These are phyloP conservation scores for Parotocinclus haroldoi DNA, from an alignment of 2,797 vertebrate species.

Conservation along the genomic window DNA sequence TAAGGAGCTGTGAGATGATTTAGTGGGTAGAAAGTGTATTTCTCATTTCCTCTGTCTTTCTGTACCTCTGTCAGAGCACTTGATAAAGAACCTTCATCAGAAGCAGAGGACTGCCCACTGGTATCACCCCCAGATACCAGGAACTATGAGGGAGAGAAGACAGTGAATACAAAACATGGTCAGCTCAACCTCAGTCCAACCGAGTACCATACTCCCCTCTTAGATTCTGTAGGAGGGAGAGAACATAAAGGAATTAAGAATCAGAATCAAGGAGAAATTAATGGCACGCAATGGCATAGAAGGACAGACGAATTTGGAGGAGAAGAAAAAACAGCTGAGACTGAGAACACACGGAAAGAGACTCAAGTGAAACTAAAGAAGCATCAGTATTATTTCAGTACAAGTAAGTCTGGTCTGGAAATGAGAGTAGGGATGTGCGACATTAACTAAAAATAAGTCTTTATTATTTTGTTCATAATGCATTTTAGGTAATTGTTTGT, in stretches of 20 bases:
- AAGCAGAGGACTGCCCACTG: slow-evolving; percentile 57
- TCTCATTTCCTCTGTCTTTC: too few species aligned
- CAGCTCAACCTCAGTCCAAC: slow-evolving; percentile 62
- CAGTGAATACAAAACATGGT: slow-evolving; percentile 30
- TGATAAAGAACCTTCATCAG: slow-evolving; percentile 61
- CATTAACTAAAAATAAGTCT: too few species aligned
- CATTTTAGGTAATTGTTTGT: too few species aligned
- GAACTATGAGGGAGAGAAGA: slow-evolving; percentile 39
- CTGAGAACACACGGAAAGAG: slow-evolving; percentile 1
- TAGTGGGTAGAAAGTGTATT: too few species aligned
- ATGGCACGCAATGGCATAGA: background rate
- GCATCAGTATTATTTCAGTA: slow-evolving; percentile 23
- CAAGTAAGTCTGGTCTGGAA: slow-evolving; percentile 55
- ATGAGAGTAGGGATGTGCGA: too few species aligned
- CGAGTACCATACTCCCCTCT: slow-evolving; percentile 40
- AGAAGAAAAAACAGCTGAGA: slow-evolving; percentile 7
- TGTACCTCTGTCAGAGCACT: slow-evolving; percentile 46
- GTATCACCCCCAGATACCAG: slow-evolving; percentile 42
- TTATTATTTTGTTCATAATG: too few species aligned
- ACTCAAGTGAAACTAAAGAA: slow-evolving; percentile 36
- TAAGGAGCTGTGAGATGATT: too few species aligned
- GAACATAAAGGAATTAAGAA: slow-evolving; percentile 13
- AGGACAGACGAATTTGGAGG: slow-evolving; percentile 18
- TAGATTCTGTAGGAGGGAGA: slow-evolving; percentile 25
- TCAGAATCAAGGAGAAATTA: slow-evolving; percentile 17